Evolutionary conservation across 2,797 vertebrate species (phyloP).

Genomic region (Crocodylus rhombifer): DNA sequence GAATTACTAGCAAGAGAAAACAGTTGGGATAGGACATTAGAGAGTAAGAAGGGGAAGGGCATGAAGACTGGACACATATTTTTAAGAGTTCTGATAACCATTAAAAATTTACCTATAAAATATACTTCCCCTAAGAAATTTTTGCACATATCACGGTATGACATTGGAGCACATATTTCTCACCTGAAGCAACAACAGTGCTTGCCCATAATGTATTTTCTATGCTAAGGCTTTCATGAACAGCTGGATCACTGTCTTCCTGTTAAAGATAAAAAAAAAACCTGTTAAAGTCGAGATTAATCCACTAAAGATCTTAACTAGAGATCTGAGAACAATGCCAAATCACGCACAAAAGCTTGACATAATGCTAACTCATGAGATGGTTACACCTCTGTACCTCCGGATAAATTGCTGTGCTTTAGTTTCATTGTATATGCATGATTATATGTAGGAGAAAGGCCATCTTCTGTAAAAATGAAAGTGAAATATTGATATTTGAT

Average conservation of each 20-base stretch:
- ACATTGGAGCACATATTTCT: slow-evolving; percentile 47
- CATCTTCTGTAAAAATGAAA: not conserved
- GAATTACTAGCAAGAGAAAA: not conserved
- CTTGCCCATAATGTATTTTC: slow-evolving; percentile 98
- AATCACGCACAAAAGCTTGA: not conserved
- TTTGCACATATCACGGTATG: not conserved
- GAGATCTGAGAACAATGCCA: not conserved
- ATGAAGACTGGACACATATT: not conserved
- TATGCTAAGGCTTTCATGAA: slow-evolving; percentile 95
- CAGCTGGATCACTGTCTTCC: slow-evolving; percentile 93
- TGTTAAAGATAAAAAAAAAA: slow-evolving; percentile 65
- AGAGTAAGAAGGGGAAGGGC: not conserved
- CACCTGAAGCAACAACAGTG: slow-evolving; percentile 97
- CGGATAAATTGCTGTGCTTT: fast-evolving
- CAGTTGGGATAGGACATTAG: not conserved
- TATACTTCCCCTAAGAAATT: fast-evolving
- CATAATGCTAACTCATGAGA: not conserved
- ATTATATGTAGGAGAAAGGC: not conserved
- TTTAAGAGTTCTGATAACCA: not conserved
- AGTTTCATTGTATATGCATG: not conserved
- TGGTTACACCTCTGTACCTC: not conserved
- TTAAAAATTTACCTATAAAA: not conserved
- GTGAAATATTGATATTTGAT: not conserved
- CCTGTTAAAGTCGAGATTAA: not conserved
- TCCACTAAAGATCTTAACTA: not conserved